A percentile compares a stretch with the other conserved stretches of the same genome.
phyloP scores from a whole-genome alignment of 2,888 invertebrate species.

The Onthophagus sagittarius region DNA sequence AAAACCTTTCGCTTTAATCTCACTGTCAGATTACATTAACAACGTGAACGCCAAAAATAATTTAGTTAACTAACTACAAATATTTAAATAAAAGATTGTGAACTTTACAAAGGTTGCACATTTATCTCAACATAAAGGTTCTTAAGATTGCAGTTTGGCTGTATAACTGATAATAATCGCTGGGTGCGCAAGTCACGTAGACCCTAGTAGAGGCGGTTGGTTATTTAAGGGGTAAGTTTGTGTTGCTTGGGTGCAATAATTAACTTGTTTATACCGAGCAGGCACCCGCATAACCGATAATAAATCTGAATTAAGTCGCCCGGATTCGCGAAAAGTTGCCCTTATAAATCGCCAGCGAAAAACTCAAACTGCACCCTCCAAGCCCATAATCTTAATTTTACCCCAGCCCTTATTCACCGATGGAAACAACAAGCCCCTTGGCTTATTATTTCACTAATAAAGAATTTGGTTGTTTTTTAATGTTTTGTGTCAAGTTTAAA shows the following conservation, averaged over 20 bases:
- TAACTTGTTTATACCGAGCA: neutral
- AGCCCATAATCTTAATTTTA: neutral
- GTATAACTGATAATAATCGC: neutral
- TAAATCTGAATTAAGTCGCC: neutral
- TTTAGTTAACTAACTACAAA: no score
- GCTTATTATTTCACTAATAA: no score
- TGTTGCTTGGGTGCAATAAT: neutral
- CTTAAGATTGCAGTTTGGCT: neutral
- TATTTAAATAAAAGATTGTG: no score
- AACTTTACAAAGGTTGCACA: no score
- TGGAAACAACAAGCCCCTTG: no score
- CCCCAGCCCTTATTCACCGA: neutral
- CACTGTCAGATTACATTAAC: no score
- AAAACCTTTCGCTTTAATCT: no score
- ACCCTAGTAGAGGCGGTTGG: neutral
- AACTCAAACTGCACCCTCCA: neutral
- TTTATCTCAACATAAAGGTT: neutral
- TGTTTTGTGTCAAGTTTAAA: neutral
- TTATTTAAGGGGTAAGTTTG: neutral
- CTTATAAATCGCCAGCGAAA: neutral
- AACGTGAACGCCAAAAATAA: no score
- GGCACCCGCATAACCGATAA: neutral
- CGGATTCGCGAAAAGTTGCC: neutral
- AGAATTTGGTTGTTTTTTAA: no score
- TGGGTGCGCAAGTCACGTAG: neutral